Base-by-base conservation (phyloP, 1,140 invertebrate genomes). In the Drosophila dunni region DNA sequence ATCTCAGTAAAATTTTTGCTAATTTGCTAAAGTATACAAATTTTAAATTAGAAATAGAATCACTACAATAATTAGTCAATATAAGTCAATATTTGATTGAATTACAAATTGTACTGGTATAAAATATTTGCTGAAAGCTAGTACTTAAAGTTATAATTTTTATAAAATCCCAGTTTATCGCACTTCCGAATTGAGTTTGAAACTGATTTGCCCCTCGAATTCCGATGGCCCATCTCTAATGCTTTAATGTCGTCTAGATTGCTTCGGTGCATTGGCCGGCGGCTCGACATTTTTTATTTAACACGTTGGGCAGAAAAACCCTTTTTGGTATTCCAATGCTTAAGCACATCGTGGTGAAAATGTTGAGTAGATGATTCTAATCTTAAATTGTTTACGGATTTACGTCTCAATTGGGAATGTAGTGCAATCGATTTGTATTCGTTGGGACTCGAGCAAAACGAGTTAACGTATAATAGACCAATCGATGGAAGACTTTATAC, bases 391-490 rank as follows among this genome's bases (percentile, higher is more conserved):
- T 44, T 36, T 53, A 70, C 50, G 75, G 69, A 81, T 82, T 86
- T 79, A 81, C 63, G 79, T 82, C 83, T 86, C 42, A 58, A 86
- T 82, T 81, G 63, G 42, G 34, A 69, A 72, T 79, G 57, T 76
- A 79, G 76, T 79, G 65, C 66, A 85, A 75, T 75, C 78, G 81
- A 85, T 86, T 78, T 69, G 57, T 67, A 75, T 81, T 78, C 58
- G 66, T 65, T 81, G 57, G 75, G 71, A 70, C 70, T 69, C 71
- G 74, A 79, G 74, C 75, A 83, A 20, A 40, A 40, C 38, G 67
- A 51, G 24, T 45, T 64, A 50, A 71, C 57, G 36, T 45, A 57
- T 46, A 82, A 82, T 67, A 78, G 75, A 81, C 60, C 60, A 74
- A 73, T 78, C 46, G 65, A 82, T 66, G 62, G 40, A 29, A 62